These are phyloP conservation scores for Elephantulus edwardii DNA, from an alignment of 2,113 vertebrate genomes.

Conservation along the genomic window DNA sequence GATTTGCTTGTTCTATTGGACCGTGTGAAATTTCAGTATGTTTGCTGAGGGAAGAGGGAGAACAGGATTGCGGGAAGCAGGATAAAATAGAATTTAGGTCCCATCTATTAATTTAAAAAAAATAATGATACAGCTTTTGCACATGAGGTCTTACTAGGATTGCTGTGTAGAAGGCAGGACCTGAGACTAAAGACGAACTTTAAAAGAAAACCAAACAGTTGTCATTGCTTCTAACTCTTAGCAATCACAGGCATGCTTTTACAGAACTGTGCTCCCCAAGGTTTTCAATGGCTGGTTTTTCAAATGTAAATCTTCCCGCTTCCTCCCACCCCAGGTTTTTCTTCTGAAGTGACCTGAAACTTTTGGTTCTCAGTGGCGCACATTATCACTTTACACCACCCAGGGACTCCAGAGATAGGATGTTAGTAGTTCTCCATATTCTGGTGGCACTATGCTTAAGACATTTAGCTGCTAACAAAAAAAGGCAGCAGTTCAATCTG, in stretches of 20 bases:
- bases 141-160: background rate
- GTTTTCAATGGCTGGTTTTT: background rate
- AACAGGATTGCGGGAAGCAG: background rate
- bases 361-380: background rate
- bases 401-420: background rate
- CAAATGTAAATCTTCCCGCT: too few species aligned
- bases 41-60: background rate
- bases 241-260: background rate
- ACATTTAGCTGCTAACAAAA: too few species aligned
- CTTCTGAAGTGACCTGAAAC: background rate
- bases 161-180: background rate
- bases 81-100: background rate
- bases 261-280: background rate
- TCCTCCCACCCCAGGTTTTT: background rate
- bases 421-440: background rate
- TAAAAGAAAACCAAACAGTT: background rate
- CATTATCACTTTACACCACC: background rate
- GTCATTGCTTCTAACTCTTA: background rate
- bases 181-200: background rate
- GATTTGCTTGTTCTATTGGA: slow-evolving; percentile 16
- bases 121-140: background rate
- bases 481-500: too few species aligned
- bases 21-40: background rate
- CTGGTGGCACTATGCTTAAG: too few species aligned
- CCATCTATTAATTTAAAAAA: background rate